A percentile compares a stretch with the other conserved stretches of the same genome.
Evolutionary conservation across 1,140 invertebrate genomes (phyloP).

Genomic region (Scylla paramamosain): DNA sequence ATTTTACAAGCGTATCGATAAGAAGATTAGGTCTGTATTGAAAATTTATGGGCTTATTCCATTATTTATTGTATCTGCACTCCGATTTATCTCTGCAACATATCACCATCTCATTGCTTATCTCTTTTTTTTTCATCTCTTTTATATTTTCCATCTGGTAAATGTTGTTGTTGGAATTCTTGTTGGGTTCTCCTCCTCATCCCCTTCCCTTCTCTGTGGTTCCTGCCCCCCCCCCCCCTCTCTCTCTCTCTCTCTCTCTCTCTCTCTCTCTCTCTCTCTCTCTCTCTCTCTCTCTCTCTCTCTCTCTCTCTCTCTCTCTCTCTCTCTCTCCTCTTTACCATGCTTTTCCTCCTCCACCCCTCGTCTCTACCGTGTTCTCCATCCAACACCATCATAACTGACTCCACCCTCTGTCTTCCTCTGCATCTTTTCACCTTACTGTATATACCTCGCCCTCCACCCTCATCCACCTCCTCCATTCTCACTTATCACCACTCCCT

Average conservation of each 20-base stretch:
- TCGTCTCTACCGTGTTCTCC: neutral
- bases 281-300: neutral
- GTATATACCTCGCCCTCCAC: too few species aligned
- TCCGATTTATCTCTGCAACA: neutral
- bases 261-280: neutral
- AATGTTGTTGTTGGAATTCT: neutral
- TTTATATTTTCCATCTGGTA: neutral
- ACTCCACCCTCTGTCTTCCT: neutral
- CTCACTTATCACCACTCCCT: neutral
- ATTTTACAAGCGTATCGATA: constrained; percentile 24
- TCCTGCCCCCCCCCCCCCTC: neutral
- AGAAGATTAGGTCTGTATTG: constrained; percentile 14
- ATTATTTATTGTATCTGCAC: neutral
- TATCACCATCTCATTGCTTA: neutral
- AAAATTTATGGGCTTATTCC: constrained; percentile 2
- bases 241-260: neutral
- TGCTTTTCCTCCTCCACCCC: neutral
- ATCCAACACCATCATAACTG: too few species aligned
- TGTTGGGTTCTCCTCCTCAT: neutral
- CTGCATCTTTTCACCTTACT: neutral
- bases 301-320: neutral
- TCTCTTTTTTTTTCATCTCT: neutral
- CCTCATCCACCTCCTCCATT: neutral
- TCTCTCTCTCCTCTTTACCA: too few species aligned
- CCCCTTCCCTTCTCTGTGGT: neutral